Evolutionary conservation across 2,797 vertebrate species (phyloP), one percentile per base, ranked within the genome.

Genomic region (Pantherophis vulpinus): DNA sequence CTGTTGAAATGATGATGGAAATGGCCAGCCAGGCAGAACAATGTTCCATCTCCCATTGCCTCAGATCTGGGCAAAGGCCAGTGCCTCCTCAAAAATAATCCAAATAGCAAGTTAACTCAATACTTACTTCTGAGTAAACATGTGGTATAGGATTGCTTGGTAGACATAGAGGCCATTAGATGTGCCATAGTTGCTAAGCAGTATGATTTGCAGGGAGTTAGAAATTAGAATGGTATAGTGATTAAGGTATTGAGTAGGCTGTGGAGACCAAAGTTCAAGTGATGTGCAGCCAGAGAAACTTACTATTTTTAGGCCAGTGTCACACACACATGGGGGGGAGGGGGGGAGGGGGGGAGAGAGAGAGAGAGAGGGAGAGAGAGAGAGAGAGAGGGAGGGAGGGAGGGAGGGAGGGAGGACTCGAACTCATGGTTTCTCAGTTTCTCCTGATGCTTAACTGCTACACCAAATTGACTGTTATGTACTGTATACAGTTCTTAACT

Each of bases 341-440:
- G 12, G 55, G 4, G 55, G 2, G 55, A 12, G 55, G 3, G 42
- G 3, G 42, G 3, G 42, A 0, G 11, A 2, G 37, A 37, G 37
- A 2, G 10, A 9, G 54, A 0, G 54, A 12, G 12, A 14, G 12
- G 0, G 1, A 1, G 55, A 16, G 55, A 3, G 55, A 1, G 10
- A 8, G 11, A 55, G 54, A 12, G 12, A 66, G 12, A 13, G 13
- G 3, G 3, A 2, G 13, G 1, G 55, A 4, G 2, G 4, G 55
- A 16, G 55, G 3, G 55, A 1, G 10, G 1, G 54, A 13, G 54
- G 0, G 12, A 66, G 4, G 5, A 6, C 29, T 70, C 5, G 2
- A 16, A 70, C 12, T 70, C 63, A 70, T n/a, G 27, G 63, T 66
- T n/a, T n/a, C 63, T 12, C 63, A 66, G 11, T 66, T 66, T 66